Conservation (phyloP, 1,140 invertebrate species). For the Leptestheria dahalacensis region DNA sequence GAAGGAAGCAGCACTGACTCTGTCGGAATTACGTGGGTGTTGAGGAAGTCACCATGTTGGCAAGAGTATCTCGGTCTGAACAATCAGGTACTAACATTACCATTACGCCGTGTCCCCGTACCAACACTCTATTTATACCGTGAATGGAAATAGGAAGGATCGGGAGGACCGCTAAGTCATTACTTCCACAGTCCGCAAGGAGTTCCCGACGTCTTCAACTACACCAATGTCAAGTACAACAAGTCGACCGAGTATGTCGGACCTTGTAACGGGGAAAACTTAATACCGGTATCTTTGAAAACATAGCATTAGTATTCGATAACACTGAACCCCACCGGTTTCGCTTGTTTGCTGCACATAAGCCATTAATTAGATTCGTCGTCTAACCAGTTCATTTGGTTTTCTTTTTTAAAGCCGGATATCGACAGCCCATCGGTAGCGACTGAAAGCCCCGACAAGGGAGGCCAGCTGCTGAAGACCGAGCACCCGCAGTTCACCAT, state of each 20-base stretch:
- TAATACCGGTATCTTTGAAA: neutral
- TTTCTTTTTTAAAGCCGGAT: neutral
- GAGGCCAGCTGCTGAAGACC: neutral
- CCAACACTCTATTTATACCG: slow-evolving; percentile 12
- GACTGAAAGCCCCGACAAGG: neutral
- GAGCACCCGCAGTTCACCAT: slow-evolving; percentile 9
- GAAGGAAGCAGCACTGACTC: slow-evolving; percentile 7
- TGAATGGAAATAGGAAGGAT: slow-evolving; percentile 20
- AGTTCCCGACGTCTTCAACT: slow-evolving; percentile 1
- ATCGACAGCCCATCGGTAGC: neutral
- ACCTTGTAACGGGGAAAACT: slow-evolving; percentile 1
- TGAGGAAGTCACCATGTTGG: slow-evolving; percentile 28
- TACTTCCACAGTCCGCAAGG: slow-evolving; percentile 4
- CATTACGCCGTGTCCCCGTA: slow-evolving; percentile 6
- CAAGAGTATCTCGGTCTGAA: slow-evolving; percentile 27
- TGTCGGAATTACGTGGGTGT: slow-evolving; percentile 24
- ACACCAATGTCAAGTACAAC: neutral
- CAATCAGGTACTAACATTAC: slow-evolving; percentile 20
- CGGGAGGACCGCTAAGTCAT: slow-evolving; percentile 19
- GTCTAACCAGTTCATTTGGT: neutral
- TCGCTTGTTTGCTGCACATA: too few species aligned
- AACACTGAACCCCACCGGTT: too few species aligned
- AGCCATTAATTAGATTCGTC: neutral
- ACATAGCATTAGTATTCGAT: too few species aligned
- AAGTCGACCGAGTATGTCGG: neutral